Base-by-base conservation (phyloP, 2,888 invertebrate species). In the Augiades crinisus region DNA sequence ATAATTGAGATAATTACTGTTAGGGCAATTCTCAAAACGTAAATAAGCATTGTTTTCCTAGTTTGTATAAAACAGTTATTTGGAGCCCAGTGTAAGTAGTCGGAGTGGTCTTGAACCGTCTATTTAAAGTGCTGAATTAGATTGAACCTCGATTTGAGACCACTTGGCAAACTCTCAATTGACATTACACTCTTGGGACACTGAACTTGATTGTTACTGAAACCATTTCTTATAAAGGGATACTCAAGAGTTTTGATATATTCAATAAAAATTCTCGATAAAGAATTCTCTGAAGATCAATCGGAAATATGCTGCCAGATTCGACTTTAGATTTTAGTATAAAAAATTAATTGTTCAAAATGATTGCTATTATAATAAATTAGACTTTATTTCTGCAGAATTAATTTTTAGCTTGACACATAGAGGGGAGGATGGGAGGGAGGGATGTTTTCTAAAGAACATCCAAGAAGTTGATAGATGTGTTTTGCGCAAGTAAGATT, bases 101-200 rank as follows among this genome's bases (percentile, higher is more conserved):
- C 19, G 27, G n/a, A 41, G 22, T 49, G 31, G 17, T 21, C 47
- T 47, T 31, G 41, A 49, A 46, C 14, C 17, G 33, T 41, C 17
- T 41, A 41, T 41, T 49, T 10, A 34, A 34, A 49, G 14, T 24
- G 12, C 16, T 49, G 33, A 49, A 49, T 41, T 24, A 41, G 38
- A 49, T 33, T 49, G 24, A 49, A 49, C 24, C 17, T 49, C 40
- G 31, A 41, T 41, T 41, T 22, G 40, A 40, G 40, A 47, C 31
- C 47, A 34, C 47, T 49, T 49, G 47, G 47, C 47, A 49, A 41
- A 49, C 40, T 41, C 47, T 49, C 47, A 49, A 41, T 41, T 41
- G 47, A 41, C 40, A 49, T 49, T 41, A 12, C 34, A 27, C 49
- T 49, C 49, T 49, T 49, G 41, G 41, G 41, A 47, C 49, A 49